Percentiles rank a stretch among this genome's conserved stretches.
phyloP scores from a whole-genome alignment of 2,113 vertebrate species.

The Mobula hypostoma region DNA sequence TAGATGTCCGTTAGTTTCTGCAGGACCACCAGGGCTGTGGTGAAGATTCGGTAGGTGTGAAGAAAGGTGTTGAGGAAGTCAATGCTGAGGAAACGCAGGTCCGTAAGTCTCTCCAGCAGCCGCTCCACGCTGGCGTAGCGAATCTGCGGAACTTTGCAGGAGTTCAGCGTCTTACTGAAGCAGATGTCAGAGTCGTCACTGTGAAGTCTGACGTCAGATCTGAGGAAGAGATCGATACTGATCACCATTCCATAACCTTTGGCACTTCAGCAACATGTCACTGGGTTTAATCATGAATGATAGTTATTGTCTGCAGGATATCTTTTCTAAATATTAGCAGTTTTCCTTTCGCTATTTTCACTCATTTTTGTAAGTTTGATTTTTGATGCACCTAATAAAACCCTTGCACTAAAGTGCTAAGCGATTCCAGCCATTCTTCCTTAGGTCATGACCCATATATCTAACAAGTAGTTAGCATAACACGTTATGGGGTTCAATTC shows the following conservation, averaged over 20 bases:
- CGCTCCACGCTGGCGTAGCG: constrained; percentile 91
- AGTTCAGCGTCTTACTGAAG: constrained; percentile 99
- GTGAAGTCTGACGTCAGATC: constrained; percentile 91
- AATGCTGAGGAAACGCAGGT: constrained; percentile 93
- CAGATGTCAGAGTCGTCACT: constrained; percentile 94
- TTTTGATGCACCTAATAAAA: too few species aligned
- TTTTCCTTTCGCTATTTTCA: too few species aligned
- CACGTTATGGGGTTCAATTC: too few species aligned
- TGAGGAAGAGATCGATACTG: constrained; percentile 46
- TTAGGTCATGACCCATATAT: too few species aligned
- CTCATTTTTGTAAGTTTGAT: too few species aligned
- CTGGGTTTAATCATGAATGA: not conserved
- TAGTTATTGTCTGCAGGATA: not conserved
- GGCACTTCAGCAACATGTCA: not conserved
- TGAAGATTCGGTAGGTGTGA: constrained; percentile 97
- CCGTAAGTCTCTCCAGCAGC: constrained; percentile 87
- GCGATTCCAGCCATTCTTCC: too few species aligned
- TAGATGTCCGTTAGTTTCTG: constrained; percentile 93
- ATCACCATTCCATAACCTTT: not conserved
- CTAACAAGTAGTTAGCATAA: too few species aligned
- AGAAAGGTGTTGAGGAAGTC: constrained; percentile 99
- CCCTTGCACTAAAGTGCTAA: too few species aligned
- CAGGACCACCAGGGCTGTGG: constrained; percentile 78
- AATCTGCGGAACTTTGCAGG: constrained; percentile 98
- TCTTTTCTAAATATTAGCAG: too few species aligned